phyloP scores from a whole-genome alignment of 2,888 invertebrate species.

The Glaucopsyche alexis region DNA sequence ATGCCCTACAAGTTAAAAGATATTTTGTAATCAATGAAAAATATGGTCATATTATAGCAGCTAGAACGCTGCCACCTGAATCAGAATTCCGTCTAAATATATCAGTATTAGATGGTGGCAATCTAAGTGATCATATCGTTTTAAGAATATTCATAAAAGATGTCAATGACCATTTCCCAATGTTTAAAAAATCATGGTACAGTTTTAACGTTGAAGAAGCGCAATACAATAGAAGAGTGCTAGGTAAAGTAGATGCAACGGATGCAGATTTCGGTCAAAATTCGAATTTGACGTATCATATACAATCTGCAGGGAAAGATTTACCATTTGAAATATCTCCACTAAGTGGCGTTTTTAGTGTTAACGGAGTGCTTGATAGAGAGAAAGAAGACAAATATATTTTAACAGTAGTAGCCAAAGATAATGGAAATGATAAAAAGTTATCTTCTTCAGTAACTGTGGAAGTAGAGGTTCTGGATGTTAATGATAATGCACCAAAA shows the following conservation, averaged over 20 bases:
- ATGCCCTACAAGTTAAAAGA: slow-evolving; percentile 77
- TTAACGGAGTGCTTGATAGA: slow-evolving; percentile 88
- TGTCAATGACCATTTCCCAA: slow-evolving; percentile 91
- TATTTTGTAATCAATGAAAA: slow-evolving; percentile 88
- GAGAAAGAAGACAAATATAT: slow-evolving; percentile 85
- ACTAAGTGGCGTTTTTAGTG: slow-evolving; percentile 83
- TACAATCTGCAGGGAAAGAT: slow-evolving; percentile 71
- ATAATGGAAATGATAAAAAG: slow-evolving; percentile 83
- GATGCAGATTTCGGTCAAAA: slow-evolving; percentile 91
- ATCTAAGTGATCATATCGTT: slow-evolving; percentile 84
- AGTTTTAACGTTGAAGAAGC: slow-evolving; percentile 91
- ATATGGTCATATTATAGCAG: slow-evolving; percentile 87
- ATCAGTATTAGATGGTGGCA: slow-evolving; percentile 87
- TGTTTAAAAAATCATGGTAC: slow-evolving; percentile 90
- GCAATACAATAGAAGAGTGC: slow-evolving; percentile 83
- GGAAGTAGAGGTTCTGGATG: slow-evolving; percentile 89
- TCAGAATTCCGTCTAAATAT: slow-evolving; percentile 87
- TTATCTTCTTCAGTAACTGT: slow-evolving; percentile 87
- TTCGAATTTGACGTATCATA: slow-evolving; percentile 86
- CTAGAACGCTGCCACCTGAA: slow-evolving; percentile 86
- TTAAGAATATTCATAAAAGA: slow-evolving; percentile 87
- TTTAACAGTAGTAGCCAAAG: slow-evolving; percentile 86
- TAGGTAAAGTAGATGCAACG: slow-evolving; percentile 88
- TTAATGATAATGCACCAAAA: slow-evolving; percentile 90
- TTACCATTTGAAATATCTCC: slow-evolving; percentile 86